A percentile compares a stretch with the other conserved stretches of the same genome.
phyloP scores from a whole-genome alignment of 2,113 vertebrate species.

The Boulengerochromis microlepis region DNA sequence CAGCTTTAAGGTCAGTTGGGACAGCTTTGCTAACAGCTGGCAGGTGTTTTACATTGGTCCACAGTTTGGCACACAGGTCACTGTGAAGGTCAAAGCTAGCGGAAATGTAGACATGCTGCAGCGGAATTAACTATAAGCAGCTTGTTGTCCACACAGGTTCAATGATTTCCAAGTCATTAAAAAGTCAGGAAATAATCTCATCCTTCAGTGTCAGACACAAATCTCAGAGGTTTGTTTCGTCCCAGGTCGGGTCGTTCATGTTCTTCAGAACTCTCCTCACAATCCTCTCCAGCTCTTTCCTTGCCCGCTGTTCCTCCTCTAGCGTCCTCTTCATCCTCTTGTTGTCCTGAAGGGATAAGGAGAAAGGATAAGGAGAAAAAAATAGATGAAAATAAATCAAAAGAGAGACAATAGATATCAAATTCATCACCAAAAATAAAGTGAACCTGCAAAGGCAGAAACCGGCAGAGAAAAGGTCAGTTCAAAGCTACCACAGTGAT shows the following conservation, averaged over 20 bases:
- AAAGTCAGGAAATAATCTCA: neutral
- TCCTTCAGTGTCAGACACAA: neutral
- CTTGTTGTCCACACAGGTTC: neutral
- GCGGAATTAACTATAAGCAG: neutral
- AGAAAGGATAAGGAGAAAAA: neutral
- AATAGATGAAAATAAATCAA: neutral
- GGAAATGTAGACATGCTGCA: neutral
- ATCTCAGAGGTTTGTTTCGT: slow-evolving; percentile 90
- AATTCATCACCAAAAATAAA: neutral
- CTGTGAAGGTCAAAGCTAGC: neutral
- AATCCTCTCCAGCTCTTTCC: slow-evolving; percentile 91
- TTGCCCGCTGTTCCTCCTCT: slow-evolving; percentile 95
- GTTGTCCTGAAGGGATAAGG: slow-evolving; percentile 81
- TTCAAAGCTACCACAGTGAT: neutral
- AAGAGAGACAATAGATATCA: neutral
- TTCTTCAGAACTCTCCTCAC: slow-evolving; percentile 89
- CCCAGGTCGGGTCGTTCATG: slow-evolving; percentile 93
- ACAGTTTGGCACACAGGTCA: neutral
- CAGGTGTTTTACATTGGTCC: slow-evolving; percentile 6
- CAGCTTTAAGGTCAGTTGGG: slow-evolving; percentile 9
- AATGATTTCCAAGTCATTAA: neutral
- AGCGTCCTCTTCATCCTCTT: slow-evolving; percentile 94
- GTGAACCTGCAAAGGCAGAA: neutral
- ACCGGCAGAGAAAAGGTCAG: neutral
- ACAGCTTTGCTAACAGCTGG: neutral